A percentile compares a stretch with the other conserved stretches of the same genome.
Evolutionary conservation across 2,113 vertebrate genomes (phyloP).

Genomic region (Crotalus viridis): DNA sequence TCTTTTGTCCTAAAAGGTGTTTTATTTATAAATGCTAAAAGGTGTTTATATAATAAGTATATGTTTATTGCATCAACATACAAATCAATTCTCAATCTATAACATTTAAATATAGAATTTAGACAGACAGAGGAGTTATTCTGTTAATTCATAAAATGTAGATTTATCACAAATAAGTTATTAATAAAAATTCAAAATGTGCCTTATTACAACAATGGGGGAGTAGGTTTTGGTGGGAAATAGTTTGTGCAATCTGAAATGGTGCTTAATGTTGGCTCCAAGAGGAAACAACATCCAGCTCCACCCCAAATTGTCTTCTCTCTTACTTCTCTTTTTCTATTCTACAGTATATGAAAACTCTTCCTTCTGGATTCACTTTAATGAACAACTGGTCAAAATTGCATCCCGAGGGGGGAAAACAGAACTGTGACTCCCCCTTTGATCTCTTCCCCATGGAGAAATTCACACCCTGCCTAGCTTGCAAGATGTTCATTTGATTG

Average conservation of each 20-base stretch:
- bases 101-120: background rate
- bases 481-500: constrained; percentile 82
- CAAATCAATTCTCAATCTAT: background rate
- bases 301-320: background rate
- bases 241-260: constrained; percentile 31
- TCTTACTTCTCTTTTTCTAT: background rate
- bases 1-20: background rate
- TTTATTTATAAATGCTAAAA: background rate
- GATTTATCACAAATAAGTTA: background rate
- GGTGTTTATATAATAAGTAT: background rate
- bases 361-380: constrained; percentile 76
- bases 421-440: constrained; percentile 81
- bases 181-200: background rate
- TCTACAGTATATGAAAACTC: constrained; percentile 8
- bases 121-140: background rate
- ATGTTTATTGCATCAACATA: background rate
- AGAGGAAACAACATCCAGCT: constrained; percentile 43
- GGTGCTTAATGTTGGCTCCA: constrained; percentile 59
- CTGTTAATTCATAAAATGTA: background rate
- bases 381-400: constrained; percentile 79
- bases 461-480: constrained; percentile 70
- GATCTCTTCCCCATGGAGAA: constrained; percentile 77
- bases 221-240: background rate
- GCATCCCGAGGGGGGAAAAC: constrained; percentile 78
- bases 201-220: background rate